Conservation (phyloP, 2,888 invertebrate species). For the Clusia tigrina region DNA sequence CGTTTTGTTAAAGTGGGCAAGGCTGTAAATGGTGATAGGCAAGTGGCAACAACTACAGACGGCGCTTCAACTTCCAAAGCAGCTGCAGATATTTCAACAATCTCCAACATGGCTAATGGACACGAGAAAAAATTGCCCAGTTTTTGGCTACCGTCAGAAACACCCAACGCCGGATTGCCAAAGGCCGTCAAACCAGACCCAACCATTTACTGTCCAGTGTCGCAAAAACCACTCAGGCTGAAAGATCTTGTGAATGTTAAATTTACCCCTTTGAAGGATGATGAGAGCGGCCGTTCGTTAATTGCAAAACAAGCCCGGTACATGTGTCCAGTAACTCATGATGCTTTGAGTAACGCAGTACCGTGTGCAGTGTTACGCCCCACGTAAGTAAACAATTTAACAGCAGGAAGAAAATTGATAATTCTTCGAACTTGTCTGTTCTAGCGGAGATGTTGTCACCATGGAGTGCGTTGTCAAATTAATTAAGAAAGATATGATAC, state of each 20-base stretch:
- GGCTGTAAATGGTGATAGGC: conserved; percentile 52
- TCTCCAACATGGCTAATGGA: conserved; percentile 83
- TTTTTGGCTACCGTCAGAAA: conserved; percentile 96
- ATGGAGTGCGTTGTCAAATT: conserved; percentile 96
- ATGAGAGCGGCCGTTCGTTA: conserved; percentile 84
- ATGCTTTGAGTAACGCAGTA: conserved; percentile 91
- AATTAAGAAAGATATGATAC: conserved; percentile 95
- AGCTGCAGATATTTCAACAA: conserved; percentile 51
- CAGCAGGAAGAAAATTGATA: too few relatives aligned
- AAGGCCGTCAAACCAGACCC: conserved; percentile 75
- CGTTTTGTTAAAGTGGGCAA: conserved; percentile 86
- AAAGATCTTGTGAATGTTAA: conserved; percentile 94
- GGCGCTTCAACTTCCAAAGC: conserved; percentile 27
- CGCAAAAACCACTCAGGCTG: conserved; percentile 82
- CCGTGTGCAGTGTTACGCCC: conserved; percentile 92
- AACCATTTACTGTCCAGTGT: conserved; percentile 81
- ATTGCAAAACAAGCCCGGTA: conserved; percentile 91
- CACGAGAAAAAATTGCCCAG: conserved; percentile 86
- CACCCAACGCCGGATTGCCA: conserved; percentile 81
- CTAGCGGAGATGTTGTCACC: conserved; percentile 93
- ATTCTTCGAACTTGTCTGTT: too few relatives aligned
- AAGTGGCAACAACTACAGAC: conserved; percentile 13
- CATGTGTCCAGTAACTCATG: conserved; percentile 97
- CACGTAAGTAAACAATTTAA: conserved; percentile 82
- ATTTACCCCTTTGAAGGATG: conserved; percentile 90